Evolutionary conservation across 2,888 invertebrate species (phyloP), one percentile per base, ranked within the genome.

Genomic region (Apamea sordens): DNA sequence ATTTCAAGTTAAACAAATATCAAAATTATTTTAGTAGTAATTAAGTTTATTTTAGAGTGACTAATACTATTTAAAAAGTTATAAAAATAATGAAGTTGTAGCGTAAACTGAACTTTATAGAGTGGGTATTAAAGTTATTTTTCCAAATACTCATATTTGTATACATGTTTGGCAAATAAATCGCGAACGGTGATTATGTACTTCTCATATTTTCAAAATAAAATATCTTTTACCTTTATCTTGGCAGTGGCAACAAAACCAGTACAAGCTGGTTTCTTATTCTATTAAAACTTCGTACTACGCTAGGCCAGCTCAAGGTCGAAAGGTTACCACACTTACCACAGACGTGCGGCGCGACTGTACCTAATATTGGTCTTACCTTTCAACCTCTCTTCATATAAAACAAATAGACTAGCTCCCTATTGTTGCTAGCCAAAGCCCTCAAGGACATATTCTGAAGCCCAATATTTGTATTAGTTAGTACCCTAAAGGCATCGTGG

Each of bases 381-480:
- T 56, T 24, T 24, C 10, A 41, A 44, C 36, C 50, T 59, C 18
- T 47, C 7, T 18, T 59, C 41, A 44, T 56, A 73, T 21, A 13
- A 28, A 50, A 36, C 18, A 69, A 28, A 65, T 21, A 59, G 15
- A 36, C 44, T 28, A 67, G 41, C 32, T 47, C 13, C 8, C 2
- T 59, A 18, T 73, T 56, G 15, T 73, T 63, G 2, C 36, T 68
- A 73, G 18, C 15, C 59, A 28, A 8, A 15, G 15, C 36, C n/a
- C 15, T n/a, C 21, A 61, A 50, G 24, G 24, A 18, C 36, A 68
- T 56, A 71, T 72, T 72, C 56, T 10, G 15, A 36, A n/a, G 11
- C 13, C 15, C 36, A 65, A 83, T 70, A 73, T 73, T 84, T 79
- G 73, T 76, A 36, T 64, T 53, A 61, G 10, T 10, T 28, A 64